Conservation (phyloP, 1,140 invertebrate genomes). For the Vollenhovia emeryi region DNA sequence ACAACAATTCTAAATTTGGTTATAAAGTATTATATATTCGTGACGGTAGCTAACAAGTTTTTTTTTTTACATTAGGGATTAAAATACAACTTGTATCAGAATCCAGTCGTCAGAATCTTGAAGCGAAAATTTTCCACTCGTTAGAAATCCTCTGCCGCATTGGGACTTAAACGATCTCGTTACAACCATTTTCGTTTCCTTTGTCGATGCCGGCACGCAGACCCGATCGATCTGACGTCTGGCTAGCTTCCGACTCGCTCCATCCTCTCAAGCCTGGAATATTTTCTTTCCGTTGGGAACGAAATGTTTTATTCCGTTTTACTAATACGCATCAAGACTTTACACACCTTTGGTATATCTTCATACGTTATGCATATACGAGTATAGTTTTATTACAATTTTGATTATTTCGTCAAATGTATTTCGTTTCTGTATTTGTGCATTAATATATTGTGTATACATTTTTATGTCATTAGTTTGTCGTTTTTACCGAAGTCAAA, state of each 20-base stretch:
- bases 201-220: slow-evolving; percentile 61
- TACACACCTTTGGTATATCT: not conserved
- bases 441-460: not conserved
- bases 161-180: slow-evolving; percentile 45
- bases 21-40: not conserved
- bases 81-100: not conserved
- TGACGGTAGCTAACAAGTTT: not conserved
- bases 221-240: slow-evolving; percentile 73
- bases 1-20: too few relatives aligned
- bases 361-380: not conserved
- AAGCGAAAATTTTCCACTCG: slow-evolving; percentile 43
- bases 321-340: not conserved
- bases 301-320: not conserved
- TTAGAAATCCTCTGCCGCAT: slow-evolving; percentile 30
- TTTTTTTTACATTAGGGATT: not conserved
- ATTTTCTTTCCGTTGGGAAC: slow-evolving; percentile 2
- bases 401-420: not conserved
- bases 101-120: not conserved
- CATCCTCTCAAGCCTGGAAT: not conserved
- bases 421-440: not conserved
- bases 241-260: slow-evolving; percentile 44
- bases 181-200: slow-evolving; percentile 56
- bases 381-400: not conserved
- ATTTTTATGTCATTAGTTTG: not conserved
- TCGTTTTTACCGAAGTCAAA: not conserved